Evolutionary conservation across 2,888 invertebrate genomes (phyloP).

Genomic region (Cryptosula pallasiana): DNA sequence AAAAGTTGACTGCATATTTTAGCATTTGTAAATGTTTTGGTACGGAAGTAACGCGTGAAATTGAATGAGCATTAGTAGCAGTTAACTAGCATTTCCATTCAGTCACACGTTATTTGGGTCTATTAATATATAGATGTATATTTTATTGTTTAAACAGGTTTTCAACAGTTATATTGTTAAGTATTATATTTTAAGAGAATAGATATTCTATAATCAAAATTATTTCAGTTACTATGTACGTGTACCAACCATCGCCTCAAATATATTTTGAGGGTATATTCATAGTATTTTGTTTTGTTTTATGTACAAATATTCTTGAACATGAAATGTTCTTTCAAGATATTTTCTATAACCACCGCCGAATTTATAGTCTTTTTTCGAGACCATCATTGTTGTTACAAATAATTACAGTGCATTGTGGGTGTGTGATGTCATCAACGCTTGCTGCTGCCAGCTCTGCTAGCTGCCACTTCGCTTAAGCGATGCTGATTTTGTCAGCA

Average conservation of each 20-base stretch:
- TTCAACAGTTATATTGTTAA: conserved; percentile 5
- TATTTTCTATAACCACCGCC: conserved; percentile 3
- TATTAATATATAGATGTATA: background rate
- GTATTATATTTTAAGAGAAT: conserved; percentile 16
- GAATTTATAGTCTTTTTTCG: background rate
- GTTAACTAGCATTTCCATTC: background rate
- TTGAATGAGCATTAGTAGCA: too few relatives aligned
- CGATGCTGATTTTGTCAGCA: background rate
- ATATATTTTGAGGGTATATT: too few relatives aligned
- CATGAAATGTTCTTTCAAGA: conserved; percentile 24
- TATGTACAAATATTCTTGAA: background rate
- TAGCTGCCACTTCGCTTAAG: conserved; percentile 15
- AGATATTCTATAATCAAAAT: background rate
- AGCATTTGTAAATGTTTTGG: background rate
- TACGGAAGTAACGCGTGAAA: too few relatives aligned
- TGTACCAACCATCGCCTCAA: too few relatives aligned
- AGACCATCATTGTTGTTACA: background rate
- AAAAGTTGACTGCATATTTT: too few relatives aligned
- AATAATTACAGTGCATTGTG: background rate
- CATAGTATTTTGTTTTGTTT: conserved; percentile 17
- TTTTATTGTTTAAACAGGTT: conserved; percentile 20
- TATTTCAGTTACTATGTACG: background rate
- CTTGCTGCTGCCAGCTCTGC: conserved; percentile 18
- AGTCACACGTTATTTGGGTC: background rate
- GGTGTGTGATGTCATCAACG: background rate